Evolutionary conservation across 2,888 invertebrate genomes (phyloP), one percentile per base, ranked within the genome.

Genomic region (Drosophila pseudotalamancana): DNA sequence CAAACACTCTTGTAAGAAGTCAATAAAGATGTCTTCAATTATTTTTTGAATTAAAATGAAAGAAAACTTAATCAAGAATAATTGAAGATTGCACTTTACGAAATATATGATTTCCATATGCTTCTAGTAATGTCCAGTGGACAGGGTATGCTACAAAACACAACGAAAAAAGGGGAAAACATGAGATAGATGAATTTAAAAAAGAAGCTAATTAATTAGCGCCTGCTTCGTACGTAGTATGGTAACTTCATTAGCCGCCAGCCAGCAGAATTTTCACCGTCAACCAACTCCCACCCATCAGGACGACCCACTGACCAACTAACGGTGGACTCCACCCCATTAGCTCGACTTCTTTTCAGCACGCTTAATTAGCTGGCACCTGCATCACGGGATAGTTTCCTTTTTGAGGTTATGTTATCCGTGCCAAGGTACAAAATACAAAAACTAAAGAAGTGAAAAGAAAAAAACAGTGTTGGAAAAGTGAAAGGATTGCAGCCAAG

Each of bases 311-410:
- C 5, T 18, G 37, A 8, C 6, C 40, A 32, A 18, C 8, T 11
- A 21, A 16, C n/a, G 25, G 31, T 6, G 14, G 19, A n/a, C n/a
- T 48, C 37, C 32, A 19, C 60, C 42, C 42, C 45, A 51, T 32
- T 43, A 40, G 51, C 64, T 42, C 16, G 43, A 32, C 40, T 56
- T 48, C 68, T 56, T 65, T 69, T 69, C 59, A 62, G 11, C 59
- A 48, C 70, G 59, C 51, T 74, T 79, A 75, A 82, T 82, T 77
- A 75, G 49, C 72, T 63, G 56, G 40, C 54, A 68, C 62, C 73
- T 49, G 63, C 46, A n/a, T n/a, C 65, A 49, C 65, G 59, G 57
- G 70, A 45, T 49, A 42, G 56, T 68, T 66, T 64, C 62, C 60
- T 46, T 73, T 73, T 64, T 51, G 67, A 70, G 63, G 62, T 63